Conservation (phyloP, 92 coral and sea anemone species). For the Epizoanthus ramosus region DNA sequence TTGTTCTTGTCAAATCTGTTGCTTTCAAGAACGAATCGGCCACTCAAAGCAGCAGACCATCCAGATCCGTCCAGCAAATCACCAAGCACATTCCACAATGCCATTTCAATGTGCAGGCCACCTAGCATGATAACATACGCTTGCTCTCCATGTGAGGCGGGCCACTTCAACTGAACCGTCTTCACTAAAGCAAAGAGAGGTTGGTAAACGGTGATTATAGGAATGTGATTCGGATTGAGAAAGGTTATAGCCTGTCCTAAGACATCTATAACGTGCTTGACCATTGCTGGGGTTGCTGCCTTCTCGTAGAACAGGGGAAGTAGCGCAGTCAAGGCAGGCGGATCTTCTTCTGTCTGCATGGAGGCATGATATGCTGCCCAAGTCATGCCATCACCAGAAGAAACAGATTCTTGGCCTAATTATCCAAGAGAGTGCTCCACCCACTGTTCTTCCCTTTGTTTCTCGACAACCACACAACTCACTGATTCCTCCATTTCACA, state of each 20-base stretch:
- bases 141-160: constrained; percentile 66
- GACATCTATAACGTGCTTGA: constrained; percentile 73
- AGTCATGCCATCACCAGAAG: constrained; percentile 24
- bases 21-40: constrained; percentile 70
- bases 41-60: constrained; percentile 49
- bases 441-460: constrained; percentile 56
- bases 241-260: constrained; percentile 37
- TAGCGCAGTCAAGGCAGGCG: constrained; percentile 57
- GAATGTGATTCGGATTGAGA: constrained; percentile 59
- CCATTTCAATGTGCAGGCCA: constrained; percentile 61
- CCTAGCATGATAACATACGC: constrained; percentile 52
- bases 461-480: constrained; percentile 46
- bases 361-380: constrained; percentile 69
- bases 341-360: constrained; percentile 32
- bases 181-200: constrained; percentile 68
- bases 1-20: constrained; percentile 55
- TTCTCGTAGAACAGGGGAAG: constrained; percentile 51
- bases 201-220: constrained; percentile 61
- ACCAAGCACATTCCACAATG: constrained; percentile 62
- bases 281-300: constrained; percentile 67
- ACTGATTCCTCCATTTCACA: constrained; percentile 45
- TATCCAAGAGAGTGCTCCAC: constrained; percentile 46
- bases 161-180: constrained; percentile 74
- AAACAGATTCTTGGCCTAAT: constrained; percentile 22
- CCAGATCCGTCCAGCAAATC: constrained; percentile 74